Evolutionary conservation across 2,113 vertebrate species (phyloP).

Genomic region (human): DNA sequence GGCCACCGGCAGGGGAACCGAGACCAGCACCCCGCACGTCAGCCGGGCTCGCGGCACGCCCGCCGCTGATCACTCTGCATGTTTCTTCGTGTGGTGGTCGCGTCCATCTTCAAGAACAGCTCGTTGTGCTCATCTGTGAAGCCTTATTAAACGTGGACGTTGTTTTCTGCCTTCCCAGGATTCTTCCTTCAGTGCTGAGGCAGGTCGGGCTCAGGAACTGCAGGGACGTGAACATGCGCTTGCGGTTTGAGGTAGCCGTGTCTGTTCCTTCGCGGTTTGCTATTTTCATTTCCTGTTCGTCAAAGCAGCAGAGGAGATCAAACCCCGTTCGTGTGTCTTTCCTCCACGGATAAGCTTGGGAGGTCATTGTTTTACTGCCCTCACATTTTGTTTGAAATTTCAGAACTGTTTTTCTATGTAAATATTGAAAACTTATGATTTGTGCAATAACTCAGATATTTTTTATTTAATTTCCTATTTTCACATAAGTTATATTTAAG

Average conservation of each 20-base stretch:
- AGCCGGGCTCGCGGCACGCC: conserved; percentile 79
- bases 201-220: conserved; percentile 76
- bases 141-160: conserved; percentile 88
- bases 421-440: conserved; percentile 88
- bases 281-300: conserved; percentile 55
- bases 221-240: conserved; percentile 69
- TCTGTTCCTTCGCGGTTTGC: conserved; percentile 53
- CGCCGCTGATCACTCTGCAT: conserved; percentile 88
- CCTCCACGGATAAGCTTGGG: conserved; percentile 21
- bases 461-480: conserved; percentile 94
- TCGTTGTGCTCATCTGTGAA: conserved; percentile 91
- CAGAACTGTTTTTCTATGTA: conserved; percentile 86
- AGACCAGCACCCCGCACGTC: conserved; percentile 84
- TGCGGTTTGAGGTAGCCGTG: conserved; percentile 66
- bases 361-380: conserved; percentile 79
- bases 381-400: conserved; percentile 76
- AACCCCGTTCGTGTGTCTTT: neutral
- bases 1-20: conserved; percentile 71
- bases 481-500: conserved; percentile 89
- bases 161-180: conserved; percentile 81
- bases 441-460: conserved; percentile 96
- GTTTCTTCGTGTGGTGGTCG: conserved; percentile 85
- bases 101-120: conserved; percentile 86
- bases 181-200: conserved; percentile 76
- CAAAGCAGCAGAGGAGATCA: conserved; percentile 68